Evolutionary conservation across 2,888 invertebrate species (phyloP).

Genomic region (Vanessa cardui): DNA sequence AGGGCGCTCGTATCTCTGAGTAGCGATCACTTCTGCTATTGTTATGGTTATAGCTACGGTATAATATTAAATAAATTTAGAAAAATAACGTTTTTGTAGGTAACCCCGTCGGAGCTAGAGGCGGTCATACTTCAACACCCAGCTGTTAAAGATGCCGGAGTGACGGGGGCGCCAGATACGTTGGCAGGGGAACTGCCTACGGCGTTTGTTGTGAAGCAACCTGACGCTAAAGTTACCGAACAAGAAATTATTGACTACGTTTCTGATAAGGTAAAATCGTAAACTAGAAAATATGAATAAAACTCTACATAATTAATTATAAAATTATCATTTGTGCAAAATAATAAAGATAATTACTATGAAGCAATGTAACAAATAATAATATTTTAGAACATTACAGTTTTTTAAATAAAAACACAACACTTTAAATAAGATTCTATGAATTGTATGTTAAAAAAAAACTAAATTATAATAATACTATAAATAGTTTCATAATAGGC

Average conservation of each 20-base stretch:
- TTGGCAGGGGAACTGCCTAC: slow-evolving; percentile 64
- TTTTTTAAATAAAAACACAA: too few relatives aligned
- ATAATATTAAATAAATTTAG: neutral
- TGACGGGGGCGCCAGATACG: slow-evolving; percentile 59
- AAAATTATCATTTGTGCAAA: neutral
- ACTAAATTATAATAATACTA: too few relatives aligned
- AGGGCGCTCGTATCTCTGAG: neutral
- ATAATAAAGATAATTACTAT: neutral
- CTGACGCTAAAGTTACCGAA: slow-evolving; percentile 50
- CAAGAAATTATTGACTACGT: slow-evolving; percentile 60
- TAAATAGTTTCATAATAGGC: too few relatives aligned
- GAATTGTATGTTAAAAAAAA: too few relatives aligned
- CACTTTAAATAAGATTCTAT: too few relatives aligned
- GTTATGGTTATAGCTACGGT: neutral
- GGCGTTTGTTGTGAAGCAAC: slow-evolving; percentile 62
- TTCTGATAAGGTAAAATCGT: slow-evolving; percentile 51
- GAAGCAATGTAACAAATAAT: too few relatives aligned
- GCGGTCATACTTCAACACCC: slow-evolving; percentile 59
- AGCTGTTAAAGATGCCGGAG: slow-evolving; percentile 62
- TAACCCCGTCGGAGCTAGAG: slow-evolving; percentile 68
- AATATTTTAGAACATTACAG: too few relatives aligned
- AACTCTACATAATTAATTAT: neutral
- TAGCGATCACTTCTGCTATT: neutral
- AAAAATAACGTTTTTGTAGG: slow-evolving; percentile 47
- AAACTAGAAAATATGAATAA: neutral